Evolutionary conservation across 2,888 invertebrate genomes (phyloP).

Genomic region (Idaea dimidiata): DNA sequence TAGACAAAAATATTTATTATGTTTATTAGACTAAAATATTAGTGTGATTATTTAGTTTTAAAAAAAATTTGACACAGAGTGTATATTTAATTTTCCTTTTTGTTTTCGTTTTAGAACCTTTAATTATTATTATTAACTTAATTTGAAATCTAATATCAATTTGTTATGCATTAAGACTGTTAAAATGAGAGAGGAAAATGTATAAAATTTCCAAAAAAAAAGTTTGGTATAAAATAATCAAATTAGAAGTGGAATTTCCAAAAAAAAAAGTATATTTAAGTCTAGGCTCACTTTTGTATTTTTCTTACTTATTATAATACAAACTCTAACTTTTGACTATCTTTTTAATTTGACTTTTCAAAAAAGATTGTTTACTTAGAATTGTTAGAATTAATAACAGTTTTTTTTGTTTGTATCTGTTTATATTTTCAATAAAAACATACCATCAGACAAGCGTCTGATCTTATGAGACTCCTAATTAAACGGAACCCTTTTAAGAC

Average conservation of each 20-base stretch:
- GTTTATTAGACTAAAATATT: no score
- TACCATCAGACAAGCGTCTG: no score
- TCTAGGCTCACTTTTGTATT: conserved; percentile 22
- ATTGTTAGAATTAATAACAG: background rate
- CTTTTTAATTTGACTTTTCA: background rate
- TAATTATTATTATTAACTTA: background rate
- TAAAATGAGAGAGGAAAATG: background rate
- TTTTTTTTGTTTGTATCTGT: no score
- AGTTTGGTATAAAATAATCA: background rate
- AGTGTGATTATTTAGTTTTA: background rate
- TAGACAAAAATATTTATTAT: background rate
- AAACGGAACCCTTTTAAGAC: no score
- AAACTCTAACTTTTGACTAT: background rate
- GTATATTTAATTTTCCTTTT: background rate
- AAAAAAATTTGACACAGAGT: background rate
- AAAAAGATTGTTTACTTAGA: background rate
- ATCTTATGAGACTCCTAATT: no score
- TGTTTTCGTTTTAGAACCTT: background rate
- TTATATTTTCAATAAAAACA: no score
- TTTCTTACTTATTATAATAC: conserved; percentile 28
- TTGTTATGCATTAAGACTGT: background rate
- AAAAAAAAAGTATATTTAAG: background rate
- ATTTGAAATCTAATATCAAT: background rate
- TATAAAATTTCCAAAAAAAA: background rate
- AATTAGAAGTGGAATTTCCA: background rate